A percentile compares a stretch with the other conserved stretches of the same genome.
Evolutionary conservation across 2,113 vertebrate species (phyloP).

Genomic region (Gallinago paraguaiae): DNA sequence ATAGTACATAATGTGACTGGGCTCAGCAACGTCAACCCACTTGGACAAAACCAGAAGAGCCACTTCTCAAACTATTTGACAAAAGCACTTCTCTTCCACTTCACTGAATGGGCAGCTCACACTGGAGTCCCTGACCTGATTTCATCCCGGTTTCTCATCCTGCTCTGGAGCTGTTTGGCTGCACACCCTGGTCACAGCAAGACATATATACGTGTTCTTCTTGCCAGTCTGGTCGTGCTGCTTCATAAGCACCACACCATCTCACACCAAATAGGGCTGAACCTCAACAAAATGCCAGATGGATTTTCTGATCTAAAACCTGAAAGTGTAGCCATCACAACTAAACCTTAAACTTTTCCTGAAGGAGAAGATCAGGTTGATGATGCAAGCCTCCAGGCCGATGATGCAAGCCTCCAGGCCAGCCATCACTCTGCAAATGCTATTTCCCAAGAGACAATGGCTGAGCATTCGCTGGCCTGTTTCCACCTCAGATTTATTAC

Average conservation of each 20-base stretch:
- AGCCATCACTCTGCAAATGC: background rate
- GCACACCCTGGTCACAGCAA: background rate
- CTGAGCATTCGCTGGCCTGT: rapidly evolving
- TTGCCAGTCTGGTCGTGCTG: background rate
- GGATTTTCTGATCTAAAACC: background rate
- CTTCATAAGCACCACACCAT: background rate
- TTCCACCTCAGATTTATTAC: conserved; percentile 3
- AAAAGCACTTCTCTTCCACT: background rate
- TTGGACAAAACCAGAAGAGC: background rate
- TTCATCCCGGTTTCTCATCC: background rate
- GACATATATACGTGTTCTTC: rapidly evolving
- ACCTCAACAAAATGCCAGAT: background rate
- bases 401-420: background rate
- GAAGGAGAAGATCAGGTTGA: background rate
- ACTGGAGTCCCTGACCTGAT: background rate
- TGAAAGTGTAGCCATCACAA: background rate
- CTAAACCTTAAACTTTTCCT: background rate
- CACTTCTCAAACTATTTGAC: background rate
- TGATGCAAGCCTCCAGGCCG: background rate
- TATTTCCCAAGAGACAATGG: background rate
- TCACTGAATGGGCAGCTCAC: background rate
- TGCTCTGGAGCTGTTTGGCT: background rate
- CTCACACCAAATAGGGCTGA: background rate
- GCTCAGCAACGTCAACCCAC: background rate
- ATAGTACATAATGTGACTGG: rapidly evolving